Conservation (phyloP, 2,113 vertebrate genomes). For the Kobus ellipsiprymnus region DNA sequence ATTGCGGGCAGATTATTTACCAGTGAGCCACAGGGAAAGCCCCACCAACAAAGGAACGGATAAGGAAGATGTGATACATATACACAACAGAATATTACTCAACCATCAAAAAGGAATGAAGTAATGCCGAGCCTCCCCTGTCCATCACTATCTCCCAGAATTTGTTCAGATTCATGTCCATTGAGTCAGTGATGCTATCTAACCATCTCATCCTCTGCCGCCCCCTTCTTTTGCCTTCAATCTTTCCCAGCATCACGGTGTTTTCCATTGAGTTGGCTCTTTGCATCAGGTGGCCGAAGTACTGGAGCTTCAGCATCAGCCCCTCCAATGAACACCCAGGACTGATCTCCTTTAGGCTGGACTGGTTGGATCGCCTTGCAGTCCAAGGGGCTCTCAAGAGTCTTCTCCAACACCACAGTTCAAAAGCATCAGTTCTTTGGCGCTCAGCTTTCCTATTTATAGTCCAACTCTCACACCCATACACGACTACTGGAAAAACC, state of each 20-base stretch:
- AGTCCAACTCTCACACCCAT: not conserved
- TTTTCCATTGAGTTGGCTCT: not conserved
- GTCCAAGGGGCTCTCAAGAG: not conserved
- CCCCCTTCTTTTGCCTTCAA: not conserved
- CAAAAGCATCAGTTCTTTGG: not conserved
- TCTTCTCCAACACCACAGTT: not conserved
- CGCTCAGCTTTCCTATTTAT: not conserved
- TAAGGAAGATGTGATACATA: not conserved
- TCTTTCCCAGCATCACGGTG: not conserved
- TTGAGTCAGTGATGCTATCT: not conserved
- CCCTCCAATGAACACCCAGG: not conserved
- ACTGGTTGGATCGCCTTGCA: not conserved
- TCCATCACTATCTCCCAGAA: not conserved
- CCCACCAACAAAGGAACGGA: not conserved
- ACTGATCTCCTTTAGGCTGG: not conserved
- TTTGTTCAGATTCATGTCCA: not conserved
- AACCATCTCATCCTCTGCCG: not conserved
- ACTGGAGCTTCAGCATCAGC: not conserved
- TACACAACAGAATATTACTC: rapidly evolving
- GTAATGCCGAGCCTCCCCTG: not conserved
- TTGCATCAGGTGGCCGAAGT: not conserved
- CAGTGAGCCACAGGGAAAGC: not conserved
- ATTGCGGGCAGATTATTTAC: not conserved
- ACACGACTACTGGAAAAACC: not conserved
- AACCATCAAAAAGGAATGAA: not conserved